Evolutionary conservation across 2,797 vertebrate species (phyloP), one percentile per base, ranked within the genome.

Genomic region (Molossus alvarezi): DNA sequence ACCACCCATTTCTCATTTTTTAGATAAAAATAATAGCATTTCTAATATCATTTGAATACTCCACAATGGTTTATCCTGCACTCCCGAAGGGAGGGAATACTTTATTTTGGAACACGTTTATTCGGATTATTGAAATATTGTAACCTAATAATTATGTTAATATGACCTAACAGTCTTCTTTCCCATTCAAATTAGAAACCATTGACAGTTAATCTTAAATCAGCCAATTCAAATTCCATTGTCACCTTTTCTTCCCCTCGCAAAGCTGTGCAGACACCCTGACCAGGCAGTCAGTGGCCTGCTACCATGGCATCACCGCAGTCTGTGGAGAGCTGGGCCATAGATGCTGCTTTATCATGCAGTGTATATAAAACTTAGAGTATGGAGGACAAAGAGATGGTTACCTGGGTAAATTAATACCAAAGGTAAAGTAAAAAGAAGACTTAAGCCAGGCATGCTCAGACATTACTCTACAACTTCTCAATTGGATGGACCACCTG

Each of bases 381-480:
- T 1, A 9, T 41, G 20, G 14, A 64, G 20, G 14, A 64, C 9
- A 64, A 72, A 64, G 27, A 67, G 10, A 57, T 20, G 5, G 15
- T 75, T 51, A 33, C 15, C 1, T 5, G 1, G 5, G 0, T 45
- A 69, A 64, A 4, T 14, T 33, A 89, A 71, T 2, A 65, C 15
- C 25, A 72, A 80, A 76, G 4, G 6, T 53, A 83, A 72, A 65
- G 29, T 6, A n/a, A 57, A 93, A 76, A 5, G 11, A 37, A 81
- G 9, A 21, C 1, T 9, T 57, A 12, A 64, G 4, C 11, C 14
- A 48, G 10, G 1, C 2, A 33, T 4, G 62, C 10, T 0, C 6
- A 67, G 14, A 51, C 23, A 60, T 51, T 89, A 21, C 29, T 87
- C 58, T 3, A 67, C 82, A 82, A 53, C 12, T 23, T 41, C 71